Conservation (phyloP, 2,797 vertebrate genomes). For the Sciurus vulgaris region DNA sequence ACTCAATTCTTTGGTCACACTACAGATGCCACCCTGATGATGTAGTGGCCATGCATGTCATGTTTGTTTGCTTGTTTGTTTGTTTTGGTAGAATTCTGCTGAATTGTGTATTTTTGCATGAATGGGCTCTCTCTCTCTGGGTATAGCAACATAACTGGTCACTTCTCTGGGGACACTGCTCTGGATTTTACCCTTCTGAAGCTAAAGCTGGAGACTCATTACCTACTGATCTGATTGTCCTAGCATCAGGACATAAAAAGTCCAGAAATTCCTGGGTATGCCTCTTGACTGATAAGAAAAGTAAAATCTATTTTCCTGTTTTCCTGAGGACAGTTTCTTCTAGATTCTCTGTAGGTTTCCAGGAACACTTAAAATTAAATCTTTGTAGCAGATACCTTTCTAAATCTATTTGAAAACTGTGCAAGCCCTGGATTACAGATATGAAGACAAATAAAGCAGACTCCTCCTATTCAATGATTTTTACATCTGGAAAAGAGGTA, state of each 20-base stretch:
- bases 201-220: background rate
- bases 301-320: background rate
- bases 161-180: background rate
- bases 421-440: background rate
- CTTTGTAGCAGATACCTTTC: background rate
- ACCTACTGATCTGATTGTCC: background rate
- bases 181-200: background rate
- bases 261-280: background rate
- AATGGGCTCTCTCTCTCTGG: background rate
- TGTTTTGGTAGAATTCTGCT: background rate
- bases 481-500: background rate
- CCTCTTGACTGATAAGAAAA: background rate
- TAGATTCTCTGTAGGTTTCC: background rate
- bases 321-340: slow-evolving; percentile 28
- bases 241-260: background rate
- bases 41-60: background rate
- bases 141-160: background rate
- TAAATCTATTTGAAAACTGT: background rate
- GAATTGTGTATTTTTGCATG: background rate
- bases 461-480: background rate
- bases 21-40: background rate
- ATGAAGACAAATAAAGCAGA: background rate
- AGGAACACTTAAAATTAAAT: background rate
- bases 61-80: background rate
- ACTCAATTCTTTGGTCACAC: background rate